Base-by-base conservation (phyloP, 92 coral and sea anemone genomes). In the Ricordea florida region DNA sequence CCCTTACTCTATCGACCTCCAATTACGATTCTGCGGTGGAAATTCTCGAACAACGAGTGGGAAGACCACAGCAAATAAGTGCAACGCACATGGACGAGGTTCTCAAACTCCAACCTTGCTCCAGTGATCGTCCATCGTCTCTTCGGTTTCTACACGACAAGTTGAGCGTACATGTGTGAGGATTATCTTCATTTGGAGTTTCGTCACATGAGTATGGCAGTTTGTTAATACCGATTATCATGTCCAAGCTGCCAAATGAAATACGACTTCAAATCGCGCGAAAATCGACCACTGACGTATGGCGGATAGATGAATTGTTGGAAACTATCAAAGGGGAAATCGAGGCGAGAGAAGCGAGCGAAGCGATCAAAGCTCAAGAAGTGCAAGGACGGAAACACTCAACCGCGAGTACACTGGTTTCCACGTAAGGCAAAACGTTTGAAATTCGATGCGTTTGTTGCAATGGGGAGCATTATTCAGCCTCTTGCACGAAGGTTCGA, bases 51-150 rank as follows among this genome's bases (percentile, higher is more conserved):
- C 57, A 85, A 41, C 24, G 82, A 17, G 78, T 62, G 42, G 90
- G 90, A 14, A 69, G 41, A 26, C 57, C 79, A 0, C 79, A 80
- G 32, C 86, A 80, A 20, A 72, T 81, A 2, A 81, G 72, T 16
- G 26, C 83, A 1, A 78, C 73, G 0, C 88, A 83, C 45, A 86
- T 86, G 83, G 91, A 86, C 24, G 91, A 74, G 43, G 22, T 80
- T 0, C 27, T 73, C 6, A 86, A 86, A 43, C 48, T 80, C 1
- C 68, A 66, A 13, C 51, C 27, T 0, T 28, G 79, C 1, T 31
- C 30, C 4, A 77, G 32, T 13, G 74, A 67, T 16, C 21, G 57
- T 2, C 75, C 80, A 35, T 42, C 63, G 0, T 51, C 76, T 17
- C 30, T 86, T 14, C 13, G 80, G 5, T 79, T 60, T 14, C 10